Base-by-base conservation (phyloP, 2,113 vertebrate genomes). In the Seriola dumerili region DNA sequence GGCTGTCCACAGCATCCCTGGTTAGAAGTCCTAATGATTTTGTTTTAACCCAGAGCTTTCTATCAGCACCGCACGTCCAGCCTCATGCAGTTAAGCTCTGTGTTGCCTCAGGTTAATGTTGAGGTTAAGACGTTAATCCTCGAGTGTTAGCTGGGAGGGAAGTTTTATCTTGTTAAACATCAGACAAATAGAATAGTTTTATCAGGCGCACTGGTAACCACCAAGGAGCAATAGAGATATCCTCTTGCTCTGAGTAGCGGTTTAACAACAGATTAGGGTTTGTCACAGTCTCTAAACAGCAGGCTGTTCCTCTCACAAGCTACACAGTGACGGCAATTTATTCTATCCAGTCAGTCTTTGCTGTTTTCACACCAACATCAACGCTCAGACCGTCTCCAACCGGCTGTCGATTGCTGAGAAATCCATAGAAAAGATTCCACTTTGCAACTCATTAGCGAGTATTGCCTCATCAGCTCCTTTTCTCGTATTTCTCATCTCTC, bases 381-480 rank as follows among this genome's bases (percentile, higher is more conserved):
- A 81, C 85, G 74, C 50, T 54, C 57, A 42, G 63, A 52, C 25
- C 4, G 34, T 42, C 50, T 85, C 81, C 69, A 72, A 44, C 29
- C 69, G 78, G 75, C 83, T 42, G 72, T 50, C 72, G 69, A 84
- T 86, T 74, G 76, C 78, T 72, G 72, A 84, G 52, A 86, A 90
- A 93, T 91, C 84, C 78, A 85, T 89, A 59, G 44, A 80, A 89
- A 82, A 76, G 77, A 83, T 87, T 88, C 17, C 11, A 7, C 83
- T 85, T 88, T 79, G 79, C 85, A 87, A 72, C 85, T 91, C 83
- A 89, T 92, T 88, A 85, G 77, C 64, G 72, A 64, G 61, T 89
- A 84, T 85, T 86, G 93, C 90, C 73, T 90, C 83, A 87, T 94
- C 92, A 94, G 92, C 92, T 88, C 32, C 36, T 93, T 94, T 89